Evolutionary conservation across 1,140 invertebrate species (phyloP).

Genomic region (Hylyphantes graminicola): DNA sequence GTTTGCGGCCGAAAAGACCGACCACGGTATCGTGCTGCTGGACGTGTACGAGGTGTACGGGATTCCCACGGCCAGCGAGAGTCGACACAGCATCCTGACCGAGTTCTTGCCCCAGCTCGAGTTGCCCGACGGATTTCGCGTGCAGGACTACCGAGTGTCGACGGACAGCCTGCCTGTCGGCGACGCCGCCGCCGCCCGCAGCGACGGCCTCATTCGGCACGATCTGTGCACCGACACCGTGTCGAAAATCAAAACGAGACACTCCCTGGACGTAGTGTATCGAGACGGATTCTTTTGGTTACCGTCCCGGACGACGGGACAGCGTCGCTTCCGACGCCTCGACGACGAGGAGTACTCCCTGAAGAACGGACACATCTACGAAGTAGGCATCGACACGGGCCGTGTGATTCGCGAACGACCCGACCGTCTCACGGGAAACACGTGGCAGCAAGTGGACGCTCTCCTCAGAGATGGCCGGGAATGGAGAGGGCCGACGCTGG

Average conservation of each 20-base stretch:
- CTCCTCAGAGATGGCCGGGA: background rate
- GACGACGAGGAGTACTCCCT: background rate
- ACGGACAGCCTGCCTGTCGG: background rate
- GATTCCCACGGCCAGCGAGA: background rate
- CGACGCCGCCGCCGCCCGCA: background rate
- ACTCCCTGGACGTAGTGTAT: conserved; percentile 2
- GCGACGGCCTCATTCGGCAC: background rate
- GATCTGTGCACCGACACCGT: background rate
- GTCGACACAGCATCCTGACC: background rate
- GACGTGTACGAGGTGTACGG: background rate
- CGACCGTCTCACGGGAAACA: background rate
- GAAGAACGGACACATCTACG: background rate
- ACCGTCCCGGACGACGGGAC: background rate
- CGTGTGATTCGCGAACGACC: background rate
- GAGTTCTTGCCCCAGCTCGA: background rate
- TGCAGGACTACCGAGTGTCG: background rate
- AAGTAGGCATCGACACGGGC: background rate
- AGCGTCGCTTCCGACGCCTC: background rate
- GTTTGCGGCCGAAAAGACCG: background rate
- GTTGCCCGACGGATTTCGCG: background rate
- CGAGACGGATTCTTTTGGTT: background rate
- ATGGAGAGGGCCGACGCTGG: background rate
- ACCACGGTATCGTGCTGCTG: background rate
- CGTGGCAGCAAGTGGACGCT: background rate
- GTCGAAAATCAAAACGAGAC: background rate